Percentiles rank a stretch among this genome's conserved stretches.
Conservation (phyloP, 2,888 invertebrate species). For the Lepidocyrtoides sp. region DNA sequence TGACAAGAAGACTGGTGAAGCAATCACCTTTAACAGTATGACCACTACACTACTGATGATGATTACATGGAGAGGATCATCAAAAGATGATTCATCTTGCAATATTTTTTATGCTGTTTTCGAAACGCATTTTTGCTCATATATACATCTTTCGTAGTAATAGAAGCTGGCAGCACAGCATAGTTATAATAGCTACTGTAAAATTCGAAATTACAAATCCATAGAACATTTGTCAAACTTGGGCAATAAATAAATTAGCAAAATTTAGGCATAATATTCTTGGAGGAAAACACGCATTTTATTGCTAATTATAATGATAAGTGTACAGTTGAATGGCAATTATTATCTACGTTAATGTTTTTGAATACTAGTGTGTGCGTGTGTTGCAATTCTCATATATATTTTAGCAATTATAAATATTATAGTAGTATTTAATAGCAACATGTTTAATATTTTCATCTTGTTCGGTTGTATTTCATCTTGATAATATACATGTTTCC, state of each 20-base stretch:
- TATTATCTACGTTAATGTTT: too few species aligned
- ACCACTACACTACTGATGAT: neutral
- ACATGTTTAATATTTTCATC: too few species aligned
- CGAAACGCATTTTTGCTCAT: too few species aligned
- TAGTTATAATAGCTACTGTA: neutral
- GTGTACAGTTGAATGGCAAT: too few species aligned
- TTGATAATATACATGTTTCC: too few species aligned
- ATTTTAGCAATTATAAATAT: too few species aligned
- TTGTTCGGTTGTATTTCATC: too few species aligned
- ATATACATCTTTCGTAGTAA: too few species aligned
- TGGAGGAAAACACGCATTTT: neutral
- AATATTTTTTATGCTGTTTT: neutral
- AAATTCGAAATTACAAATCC: neutral
- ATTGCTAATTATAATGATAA: neutral
- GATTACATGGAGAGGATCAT: neutral
- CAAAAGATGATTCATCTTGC: neutral
- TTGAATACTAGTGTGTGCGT: too few species aligned
- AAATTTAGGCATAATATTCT: neutral
- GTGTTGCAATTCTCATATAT: too few species aligned
- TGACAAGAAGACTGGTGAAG: neutral
- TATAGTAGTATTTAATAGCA: too few species aligned
- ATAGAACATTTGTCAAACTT: neutral
- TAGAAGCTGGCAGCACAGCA: neutral
- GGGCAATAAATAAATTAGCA: neutral
- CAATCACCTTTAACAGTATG: neutral